Base-by-base conservation (phyloP, 1,140 invertebrate species). In the Ooceraea biroi region DNA sequence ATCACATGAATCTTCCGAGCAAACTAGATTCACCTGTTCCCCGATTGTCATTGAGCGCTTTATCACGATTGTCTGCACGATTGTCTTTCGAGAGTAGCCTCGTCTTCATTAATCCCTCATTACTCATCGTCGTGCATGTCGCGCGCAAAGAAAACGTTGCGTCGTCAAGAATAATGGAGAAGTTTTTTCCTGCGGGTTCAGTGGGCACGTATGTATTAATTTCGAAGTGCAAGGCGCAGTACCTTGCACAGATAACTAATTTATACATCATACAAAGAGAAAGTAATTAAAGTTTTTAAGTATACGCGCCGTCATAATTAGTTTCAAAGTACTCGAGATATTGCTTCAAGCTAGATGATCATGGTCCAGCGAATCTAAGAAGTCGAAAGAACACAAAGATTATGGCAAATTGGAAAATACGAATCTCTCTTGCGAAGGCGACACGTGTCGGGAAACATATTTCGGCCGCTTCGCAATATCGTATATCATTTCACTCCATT, bases 271-370 rank as follows among this genome's bases (percentile, higher is more conserved):
- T n/a, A n/a, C n/a, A n/a, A 57, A 80, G 69, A 71, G 50, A 36
- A 58, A 19, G 60, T 71, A 58, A 78, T 78, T 69, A 57, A 80
- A 80, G 65, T 80, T 80, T 57, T 57, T 80, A 58, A 80, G 50
- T 71, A 46, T 36, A 7, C 36, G 41, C 76, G 19, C 3, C 17
- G n/a, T 80, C 76, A 36, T 80, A 71, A 80, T 80, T 80, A 80
- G 65, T 80, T 80, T 57, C 12, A 10, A 69, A 71, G 65, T 57
- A 44, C 17, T 8, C 30, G 25, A 17, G 22, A 46, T 17, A 77
- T 66, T n/a, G 50, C 76, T 10, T 14, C 36, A 11, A 77, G 58
- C 25, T 5, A 14, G 36, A 1, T 57, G 57, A 80, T 69, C 52
- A 30, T 12, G 66, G 30, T 46, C 65, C n/a, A 50, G 50, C 17